A percentile compares a stretch with the other conserved stretches of the same genome.
Conservation (phyloP, 2,113 vertebrate species). For the Alces alces region DNA sequence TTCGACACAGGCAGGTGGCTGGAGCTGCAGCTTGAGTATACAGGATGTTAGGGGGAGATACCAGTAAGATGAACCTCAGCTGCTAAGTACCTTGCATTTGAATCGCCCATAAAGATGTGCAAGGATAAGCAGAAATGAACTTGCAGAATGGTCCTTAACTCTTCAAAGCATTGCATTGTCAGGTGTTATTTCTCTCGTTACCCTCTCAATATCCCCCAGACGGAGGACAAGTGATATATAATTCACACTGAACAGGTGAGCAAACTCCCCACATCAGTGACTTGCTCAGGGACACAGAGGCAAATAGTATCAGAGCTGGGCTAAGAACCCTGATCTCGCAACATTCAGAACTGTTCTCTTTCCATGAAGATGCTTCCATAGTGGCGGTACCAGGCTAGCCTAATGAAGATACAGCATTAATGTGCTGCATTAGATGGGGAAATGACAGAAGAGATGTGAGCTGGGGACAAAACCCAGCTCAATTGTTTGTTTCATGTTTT, state of each 20-base stretch:
- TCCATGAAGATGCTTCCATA: neutral
- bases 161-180: neutral
- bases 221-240: neutral
- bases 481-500: neutral
- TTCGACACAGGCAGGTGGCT: constrained; percentile 41
- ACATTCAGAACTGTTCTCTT: neutral
- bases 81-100: neutral
- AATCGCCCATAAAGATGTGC: neutral
- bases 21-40: neutral
- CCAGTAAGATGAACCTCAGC: neutral
- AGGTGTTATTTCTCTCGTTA: neutral
- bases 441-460: neutral
- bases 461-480: neutral
- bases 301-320: neutral
- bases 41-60: neutral
- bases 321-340: constrained; percentile 5
- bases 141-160: neutral
- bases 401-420: neutral
- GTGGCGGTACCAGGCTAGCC: neutral
- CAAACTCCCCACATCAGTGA: neutral
- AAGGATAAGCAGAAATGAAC: neutral
- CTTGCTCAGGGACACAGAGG: constrained; percentile 35
- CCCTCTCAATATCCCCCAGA: neutral
- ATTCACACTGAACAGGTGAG: neutral
- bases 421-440: neutral